Evolutionary conservation across 2,113 vertebrate genomes (phyloP), one percentile per base, ranked within the genome.

Genomic region (Leptobrachium ailaonicum): DNA sequence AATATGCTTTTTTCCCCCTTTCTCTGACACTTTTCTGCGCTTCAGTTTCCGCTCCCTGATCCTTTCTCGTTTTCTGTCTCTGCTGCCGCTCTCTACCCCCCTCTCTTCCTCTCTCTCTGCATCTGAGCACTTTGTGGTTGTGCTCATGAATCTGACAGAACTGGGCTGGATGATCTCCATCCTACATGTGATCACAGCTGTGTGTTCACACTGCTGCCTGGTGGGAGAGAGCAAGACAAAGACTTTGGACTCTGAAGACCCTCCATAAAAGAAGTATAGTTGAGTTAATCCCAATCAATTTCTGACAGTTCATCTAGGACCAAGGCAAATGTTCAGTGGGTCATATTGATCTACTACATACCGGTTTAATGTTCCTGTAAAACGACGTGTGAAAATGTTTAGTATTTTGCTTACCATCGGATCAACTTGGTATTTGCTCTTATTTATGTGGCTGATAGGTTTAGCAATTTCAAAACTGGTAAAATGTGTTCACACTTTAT

Each of bases 61-160:
- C 41, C 68, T 63, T 68, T 66, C 20, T 40, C 68, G 41, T 20
- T 67, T 14, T 41, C 50, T 43, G 8, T 41, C 20, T 64, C 8
- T 1, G 7, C 62, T 64, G 68, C 53, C 32, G 13, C 44, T 69
- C 75, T 73, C 32, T 66, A 6, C 41, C 41, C 62, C 44, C 41
- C 60, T 45, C 75, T 63, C 41, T 60, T 70, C 53, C 41, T 6
- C 7, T 41, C 69, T 54, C 20, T 66, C 63, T 71, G 32, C 45
- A 40, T 82, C 44, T 78, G 70, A 68, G 75, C 70, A 74, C 47
- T 80, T 80, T 32, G 71, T 80, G 78, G 14, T 68, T 80, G 70
- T 73, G 71, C 77, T 73, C 45, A 80, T 70, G 77, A 80, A 80
- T 80, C 70, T 80, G 70, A 73, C 77, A 80, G 70, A 70, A 41